Conservation (phyloP, 2,888 invertebrate species). For the Chymomyza caudatula region DNA sequence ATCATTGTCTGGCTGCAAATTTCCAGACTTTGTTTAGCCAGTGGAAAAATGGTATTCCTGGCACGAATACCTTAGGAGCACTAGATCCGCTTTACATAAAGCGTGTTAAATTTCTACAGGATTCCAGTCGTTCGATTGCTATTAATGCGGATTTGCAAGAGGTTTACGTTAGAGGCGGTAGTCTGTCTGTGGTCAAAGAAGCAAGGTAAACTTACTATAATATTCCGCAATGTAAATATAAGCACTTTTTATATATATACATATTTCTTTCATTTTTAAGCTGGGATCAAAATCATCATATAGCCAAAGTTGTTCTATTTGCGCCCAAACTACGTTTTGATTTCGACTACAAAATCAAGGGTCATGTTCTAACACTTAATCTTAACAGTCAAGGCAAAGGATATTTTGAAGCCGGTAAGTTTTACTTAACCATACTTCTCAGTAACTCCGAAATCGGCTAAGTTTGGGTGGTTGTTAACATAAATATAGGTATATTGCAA, state of each 20-base stretch:
- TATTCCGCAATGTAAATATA: background rate
- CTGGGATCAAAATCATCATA: slow-evolving; percentile 30
- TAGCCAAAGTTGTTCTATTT: slow-evolving; percentile 69
- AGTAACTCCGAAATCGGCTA: background rate
- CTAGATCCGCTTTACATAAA: slow-evolving; percentile 56
- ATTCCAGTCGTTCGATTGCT: slow-evolving; percentile 63
- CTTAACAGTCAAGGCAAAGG: slow-evolving; percentile 81
- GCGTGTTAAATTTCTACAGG: slow-evolving; percentile 46
- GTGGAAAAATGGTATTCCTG: slow-evolving; percentile 61
- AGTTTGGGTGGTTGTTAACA: too few relatives aligned
- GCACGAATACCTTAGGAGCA: slow-evolving; percentile 42
- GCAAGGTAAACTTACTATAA: slow-evolving; percentile 79
- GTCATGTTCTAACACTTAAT: slow-evolving; percentile 83
- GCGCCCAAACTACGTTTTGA: slow-evolving; percentile 83
- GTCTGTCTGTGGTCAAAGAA: slow-evolving; percentile 80
- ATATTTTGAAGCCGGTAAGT: slow-evolving; percentile 82
- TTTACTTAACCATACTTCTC: background rate
- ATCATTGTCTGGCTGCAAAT: slow-evolving; percentile 38
- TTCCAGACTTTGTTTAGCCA: slow-evolving; percentile 40
- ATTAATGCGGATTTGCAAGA: slow-evolving; percentile 84
- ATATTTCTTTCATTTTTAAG: slow-evolving; percentile 15
- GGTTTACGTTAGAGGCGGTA: slow-evolving; percentile 82
- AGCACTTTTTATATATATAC: too few relatives aligned
- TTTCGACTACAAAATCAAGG: slow-evolving; percentile 82
- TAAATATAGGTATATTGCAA: too few relatives aligned